Percentiles rank a stretch among this genome's conserved stretches.
These are phyloP conservation scores for Lycocorax pyrrhopterus DNA, from an alignment of 2,113 vertebrate genomes.

Conservation along the genomic window DNA sequence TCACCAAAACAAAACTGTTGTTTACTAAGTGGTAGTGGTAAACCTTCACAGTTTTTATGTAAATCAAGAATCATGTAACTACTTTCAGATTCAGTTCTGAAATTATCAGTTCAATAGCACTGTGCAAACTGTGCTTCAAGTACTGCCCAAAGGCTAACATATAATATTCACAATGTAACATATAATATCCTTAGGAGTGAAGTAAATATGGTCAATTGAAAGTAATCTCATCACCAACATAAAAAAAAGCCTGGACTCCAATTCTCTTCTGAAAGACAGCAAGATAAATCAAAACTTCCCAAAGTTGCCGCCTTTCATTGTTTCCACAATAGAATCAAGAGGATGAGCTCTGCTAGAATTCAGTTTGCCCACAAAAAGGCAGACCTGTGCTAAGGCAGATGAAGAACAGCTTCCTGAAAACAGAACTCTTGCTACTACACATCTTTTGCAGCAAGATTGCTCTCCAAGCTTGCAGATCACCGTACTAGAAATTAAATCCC, in stretches of 20 bases:
- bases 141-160: not conserved
- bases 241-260: not conserved
- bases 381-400: not conserved
- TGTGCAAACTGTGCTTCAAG: not conserved
- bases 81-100: not conserved
- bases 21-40: not conserved
- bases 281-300: not conserved
- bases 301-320: not conserved
- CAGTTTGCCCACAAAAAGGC: not conserved
- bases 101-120: not conserved
- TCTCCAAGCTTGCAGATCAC: not conserved
- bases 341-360: not conserved
- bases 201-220: not conserved
- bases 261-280: not conserved
- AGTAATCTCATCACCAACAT: not conserved
- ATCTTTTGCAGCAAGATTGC: not conserved
- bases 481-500: not conserved
- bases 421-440: not conserved
- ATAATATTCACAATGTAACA: not conserved
- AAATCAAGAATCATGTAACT: not conserved
- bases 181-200: not conserved
- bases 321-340: not conserved
- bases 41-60: not conserved
- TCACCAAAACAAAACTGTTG: not conserved
- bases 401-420: not conserved